Conservation (phyloP, 2,888 invertebrate genomes). For the Cerceris ruficornis region DNA sequence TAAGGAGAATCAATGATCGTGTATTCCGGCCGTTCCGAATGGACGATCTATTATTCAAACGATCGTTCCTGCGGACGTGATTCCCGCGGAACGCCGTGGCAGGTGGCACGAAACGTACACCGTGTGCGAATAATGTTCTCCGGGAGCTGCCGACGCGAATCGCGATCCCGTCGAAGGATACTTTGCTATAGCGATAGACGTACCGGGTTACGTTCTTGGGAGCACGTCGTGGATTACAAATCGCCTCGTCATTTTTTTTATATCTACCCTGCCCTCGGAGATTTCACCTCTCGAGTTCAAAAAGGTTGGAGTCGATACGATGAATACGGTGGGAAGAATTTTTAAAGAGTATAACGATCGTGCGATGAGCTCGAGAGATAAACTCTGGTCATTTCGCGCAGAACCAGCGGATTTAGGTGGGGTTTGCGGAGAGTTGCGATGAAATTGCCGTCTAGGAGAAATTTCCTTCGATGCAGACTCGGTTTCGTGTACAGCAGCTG, state of each 20-base stretch:
- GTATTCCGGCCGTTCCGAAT: slow-evolving; percentile 48
- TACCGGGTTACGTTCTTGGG: neutral
- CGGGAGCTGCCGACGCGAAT: slow-evolving; percentile 18
- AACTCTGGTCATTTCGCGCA: too few species aligned
- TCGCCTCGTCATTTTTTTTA: slow-evolving; percentile 22
- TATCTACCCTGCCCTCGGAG: neutral
- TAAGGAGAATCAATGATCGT: slow-evolving; percentile 61
- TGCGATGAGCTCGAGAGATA: neutral
- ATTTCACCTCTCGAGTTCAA: neutral
- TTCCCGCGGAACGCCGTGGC: slow-evolving; percentile 51
- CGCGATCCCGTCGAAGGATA: slow-evolving; percentile 39
- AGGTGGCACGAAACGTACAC: slow-evolving; percentile 52
- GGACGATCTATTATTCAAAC: slow-evolving; percentile 66
- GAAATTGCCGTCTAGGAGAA: too few species aligned
- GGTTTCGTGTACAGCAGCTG: too few species aligned
- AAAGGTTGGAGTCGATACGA: too few species aligned
- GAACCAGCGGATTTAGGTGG: too few species aligned
- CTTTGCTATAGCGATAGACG: slow-evolving; percentile 26
- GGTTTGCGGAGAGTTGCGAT: too few species aligned
- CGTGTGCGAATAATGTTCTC: slow-evolving; percentile 57
- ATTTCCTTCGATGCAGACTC: too few species aligned
- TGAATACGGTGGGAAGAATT: too few species aligned
- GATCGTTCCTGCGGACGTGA: slow-evolving; percentile 58
- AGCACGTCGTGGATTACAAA: slow-evolving; percentile 21
- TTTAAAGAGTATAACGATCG: neutral